Percentiles rank a stretch among this genome's conserved stretches.
These are phyloP conservation scores for Ganaspis sp. DNA, from an alignment of 1,140 invertebrate species.

Conservation along the genomic window DNA sequence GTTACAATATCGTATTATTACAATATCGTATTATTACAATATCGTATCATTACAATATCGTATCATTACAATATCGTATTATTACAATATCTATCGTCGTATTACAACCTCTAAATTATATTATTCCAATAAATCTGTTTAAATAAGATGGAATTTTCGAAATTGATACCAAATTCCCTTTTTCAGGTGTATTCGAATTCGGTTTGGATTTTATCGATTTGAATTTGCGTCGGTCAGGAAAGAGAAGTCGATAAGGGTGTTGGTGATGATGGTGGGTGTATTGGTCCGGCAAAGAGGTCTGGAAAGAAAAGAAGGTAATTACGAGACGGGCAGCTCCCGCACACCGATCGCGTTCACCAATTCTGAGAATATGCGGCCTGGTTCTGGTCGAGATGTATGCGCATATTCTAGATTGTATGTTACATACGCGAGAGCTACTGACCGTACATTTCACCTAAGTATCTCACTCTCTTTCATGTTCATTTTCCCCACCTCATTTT, in stretches of 20 bases:
- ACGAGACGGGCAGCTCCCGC: slow-evolving; percentile 73
- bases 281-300: slow-evolving; percentile 43
- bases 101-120: too few relatives aligned
- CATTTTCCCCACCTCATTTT: slow-evolving; percentile 32
- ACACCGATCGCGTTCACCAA: slow-evolving; percentile 68
- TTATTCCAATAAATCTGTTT: too few relatives aligned
- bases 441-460: slow-evolving; percentile 60
- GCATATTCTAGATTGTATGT: slow-evolving; percentile 77
- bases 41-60: too few relatives aligned
- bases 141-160: too few relatives aligned
- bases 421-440: slow-evolving; percentile 72
- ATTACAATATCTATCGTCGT: too few relatives aligned
- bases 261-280: slow-evolving; percentile 43
- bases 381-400: slow-evolving; percentile 70
- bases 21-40: too few relatives aligned
- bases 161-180: too few relatives aligned
- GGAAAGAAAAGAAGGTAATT: slow-evolving; percentile 71
- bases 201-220: too few relatives aligned
- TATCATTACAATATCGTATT: too few relatives aligned
- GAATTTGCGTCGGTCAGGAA: slow-evolving; percentile 44
- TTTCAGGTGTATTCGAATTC: too few relatives aligned
- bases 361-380: slow-evolving; percentile 71
- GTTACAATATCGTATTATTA: too few relatives aligned
- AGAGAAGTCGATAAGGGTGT: slow-evolving; percentile 32
- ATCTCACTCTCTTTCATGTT: slow-evolving; percentile 29